Evolutionary conservation across 2,797 vertebrate genomes (phyloP), one percentile per base, ranked within the genome.

Genomic region (Arctocebus calabarensis): DNA sequence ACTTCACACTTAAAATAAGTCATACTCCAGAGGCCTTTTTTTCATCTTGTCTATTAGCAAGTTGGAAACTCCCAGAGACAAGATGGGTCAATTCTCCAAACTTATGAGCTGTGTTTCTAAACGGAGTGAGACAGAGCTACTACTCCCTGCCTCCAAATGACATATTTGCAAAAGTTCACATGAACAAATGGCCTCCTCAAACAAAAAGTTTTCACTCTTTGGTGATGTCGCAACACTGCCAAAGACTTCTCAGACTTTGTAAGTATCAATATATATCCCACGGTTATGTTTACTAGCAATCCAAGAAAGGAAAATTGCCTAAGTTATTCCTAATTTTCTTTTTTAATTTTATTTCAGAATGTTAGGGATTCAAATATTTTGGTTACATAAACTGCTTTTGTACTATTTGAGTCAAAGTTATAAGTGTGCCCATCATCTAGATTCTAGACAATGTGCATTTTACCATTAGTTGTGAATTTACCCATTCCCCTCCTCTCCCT

Each of bases 1-100:
- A 94, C n/a, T 77, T 93, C 32, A 79, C 59, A 95, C 48, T 68
- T 90, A 74, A 17, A 94, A 48, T 92, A 97, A 95, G 94, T 92
- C 86, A 94, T 86, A 94, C 74, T 92, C 92, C 71, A 88, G 45
- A 87, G 81, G 20, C 4, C 48, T 73, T 75, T 91, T 91, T 95
- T 94, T 70, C 94, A 92, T 95, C 59, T 95, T 95, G 40, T 78
- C 5, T 71, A 94, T 75, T 71, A 89, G 25, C 23, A 93, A 84
- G 73, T 23, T 92, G 70, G 81, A 96, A 95, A 94, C 25, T 20
- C 74, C 61, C 64, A 81, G 3, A 91, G 62, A 78, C 3, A 91
- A 10, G 55, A 83, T 81, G 20, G 22, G 37, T 78, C 90, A 84
- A 96, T 90, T 94, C 75, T 61, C 34, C n/a, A 62, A 83, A 11